Conservation (phyloP, 2,797 vertebrate genomes). For the Hippoglossus hippoglossus region DNA sequence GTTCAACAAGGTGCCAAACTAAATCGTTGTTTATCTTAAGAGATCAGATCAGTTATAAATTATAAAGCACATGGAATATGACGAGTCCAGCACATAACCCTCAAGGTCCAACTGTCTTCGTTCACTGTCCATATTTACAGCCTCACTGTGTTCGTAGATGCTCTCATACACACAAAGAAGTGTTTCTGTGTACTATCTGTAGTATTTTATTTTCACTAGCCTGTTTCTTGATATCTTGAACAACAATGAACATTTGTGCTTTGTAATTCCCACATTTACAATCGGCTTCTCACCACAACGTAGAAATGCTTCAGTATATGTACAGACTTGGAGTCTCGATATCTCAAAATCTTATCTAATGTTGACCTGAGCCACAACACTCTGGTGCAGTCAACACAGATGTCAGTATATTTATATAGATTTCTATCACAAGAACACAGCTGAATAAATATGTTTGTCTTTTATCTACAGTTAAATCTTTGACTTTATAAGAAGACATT, state of each 20-base stretch:
- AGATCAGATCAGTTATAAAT: no score
- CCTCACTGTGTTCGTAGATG: background rate
- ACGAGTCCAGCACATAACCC: no score
- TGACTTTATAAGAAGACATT: conserved; percentile 9
- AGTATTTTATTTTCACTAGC: background rate
- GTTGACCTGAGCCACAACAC: background rate
- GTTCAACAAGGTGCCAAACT: no score
- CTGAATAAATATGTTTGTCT: conserved; percentile 7
- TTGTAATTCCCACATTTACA: background rate
- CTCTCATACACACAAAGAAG: background rate
- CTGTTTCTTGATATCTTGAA: background rate
- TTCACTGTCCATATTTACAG: background rate
- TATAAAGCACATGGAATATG: no score
- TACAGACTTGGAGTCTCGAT: background rate
- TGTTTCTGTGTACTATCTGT: background rate
- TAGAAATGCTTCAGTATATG: no score
- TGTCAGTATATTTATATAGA: conserved; percentile 7
- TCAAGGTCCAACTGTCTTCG: background rate
- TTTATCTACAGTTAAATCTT: conserved; percentile 6
- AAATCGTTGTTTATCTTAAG: no score
- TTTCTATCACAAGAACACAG: background rate
- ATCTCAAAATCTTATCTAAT: background rate
- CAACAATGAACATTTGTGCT: background rate
- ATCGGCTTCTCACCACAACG: background rate
- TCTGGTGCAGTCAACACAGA: background rate